phyloP scores from a whole-genome alignment of 2,113 vertebrate genomes.

The Plecturocebus donacophilus region DNA sequence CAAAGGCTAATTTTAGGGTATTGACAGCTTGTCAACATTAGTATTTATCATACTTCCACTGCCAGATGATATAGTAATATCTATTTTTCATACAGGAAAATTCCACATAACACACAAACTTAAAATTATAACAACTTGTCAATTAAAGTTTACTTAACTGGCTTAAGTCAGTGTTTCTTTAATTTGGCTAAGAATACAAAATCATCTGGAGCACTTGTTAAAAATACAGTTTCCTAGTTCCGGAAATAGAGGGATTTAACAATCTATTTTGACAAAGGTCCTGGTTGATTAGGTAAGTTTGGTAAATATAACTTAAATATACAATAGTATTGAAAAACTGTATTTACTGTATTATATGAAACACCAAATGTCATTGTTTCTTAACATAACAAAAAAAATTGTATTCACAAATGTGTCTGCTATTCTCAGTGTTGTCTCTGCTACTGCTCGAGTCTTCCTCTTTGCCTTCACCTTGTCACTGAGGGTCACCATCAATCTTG shows the following conservation, averaged over 20 bases:
- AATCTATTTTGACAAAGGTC: conserved; percentile 18
- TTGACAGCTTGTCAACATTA: background rate
- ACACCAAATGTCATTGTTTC: background rate
- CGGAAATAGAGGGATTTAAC: background rate
- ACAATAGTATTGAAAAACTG: background rate
- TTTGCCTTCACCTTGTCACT: background rate
- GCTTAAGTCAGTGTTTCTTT: background rate
- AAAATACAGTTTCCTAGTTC: background rate
- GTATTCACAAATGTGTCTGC: background rate
- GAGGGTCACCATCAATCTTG: background rate
- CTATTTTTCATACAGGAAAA: background rate
- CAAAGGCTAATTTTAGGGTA: background rate
- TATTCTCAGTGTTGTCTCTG: background rate
- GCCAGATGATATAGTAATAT: background rate
- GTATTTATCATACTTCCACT: background rate
- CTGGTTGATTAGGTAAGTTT: background rate
- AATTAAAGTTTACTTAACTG: background rate
- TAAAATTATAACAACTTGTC: background rate
- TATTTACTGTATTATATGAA: background rate
- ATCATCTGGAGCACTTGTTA: background rate
- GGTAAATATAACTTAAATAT: background rate
- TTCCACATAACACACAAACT: background rate
- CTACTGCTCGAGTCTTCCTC: too few relatives aligned
- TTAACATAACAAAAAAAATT: background rate
- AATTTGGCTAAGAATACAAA: conserved; percentile 15